Evolutionary conservation across 1,140 invertebrate genomes (phyloP).

Genomic region (Calephelis nemesis): DNA sequence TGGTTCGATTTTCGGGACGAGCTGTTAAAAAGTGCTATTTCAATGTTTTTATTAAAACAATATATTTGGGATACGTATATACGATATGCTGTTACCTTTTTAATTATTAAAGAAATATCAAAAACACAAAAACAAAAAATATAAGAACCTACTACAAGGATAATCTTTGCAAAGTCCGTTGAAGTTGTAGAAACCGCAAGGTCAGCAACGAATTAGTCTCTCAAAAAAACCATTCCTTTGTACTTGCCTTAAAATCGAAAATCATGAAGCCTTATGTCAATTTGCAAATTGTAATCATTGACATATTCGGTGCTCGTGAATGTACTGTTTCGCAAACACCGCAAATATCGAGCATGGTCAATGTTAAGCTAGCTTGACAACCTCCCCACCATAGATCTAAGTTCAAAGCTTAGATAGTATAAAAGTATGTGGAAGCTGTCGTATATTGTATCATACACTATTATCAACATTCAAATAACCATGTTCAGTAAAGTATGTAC

Average conservation of each 20-base stretch:
- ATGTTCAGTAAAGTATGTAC: conserved; percentile 11
- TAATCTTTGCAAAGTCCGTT: no score
- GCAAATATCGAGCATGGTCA: conserved; percentile 2
- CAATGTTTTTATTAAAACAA: no score
- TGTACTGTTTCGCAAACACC: conserved; percentile 1
- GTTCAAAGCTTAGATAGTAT: conserved; percentile 4
- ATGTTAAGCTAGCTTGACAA: conserved; percentile 2
- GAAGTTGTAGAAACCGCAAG: no score
- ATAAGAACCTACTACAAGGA: no score
- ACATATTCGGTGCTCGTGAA: conserved; percentile 6
- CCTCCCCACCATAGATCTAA: conserved; percentile 4
- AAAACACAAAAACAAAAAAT: no score
- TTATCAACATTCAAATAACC: not conserved
- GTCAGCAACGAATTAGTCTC: no score
- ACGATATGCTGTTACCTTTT: no score
- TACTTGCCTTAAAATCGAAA: not conserved
- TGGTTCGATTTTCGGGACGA: no score
- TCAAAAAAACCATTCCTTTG: no score
- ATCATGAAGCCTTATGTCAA: not conserved
- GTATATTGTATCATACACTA: not conserved
- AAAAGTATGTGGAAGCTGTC: not conserved
- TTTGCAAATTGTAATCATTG: not conserved
- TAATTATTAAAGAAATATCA: no score
- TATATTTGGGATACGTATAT: no score
- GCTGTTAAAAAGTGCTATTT: no score